Evolutionary conservation across 2,888 invertebrate genomes (phyloP), one percentile per base, ranked within the genome.

Genomic region (Aleiodes testaceus): DNA sequence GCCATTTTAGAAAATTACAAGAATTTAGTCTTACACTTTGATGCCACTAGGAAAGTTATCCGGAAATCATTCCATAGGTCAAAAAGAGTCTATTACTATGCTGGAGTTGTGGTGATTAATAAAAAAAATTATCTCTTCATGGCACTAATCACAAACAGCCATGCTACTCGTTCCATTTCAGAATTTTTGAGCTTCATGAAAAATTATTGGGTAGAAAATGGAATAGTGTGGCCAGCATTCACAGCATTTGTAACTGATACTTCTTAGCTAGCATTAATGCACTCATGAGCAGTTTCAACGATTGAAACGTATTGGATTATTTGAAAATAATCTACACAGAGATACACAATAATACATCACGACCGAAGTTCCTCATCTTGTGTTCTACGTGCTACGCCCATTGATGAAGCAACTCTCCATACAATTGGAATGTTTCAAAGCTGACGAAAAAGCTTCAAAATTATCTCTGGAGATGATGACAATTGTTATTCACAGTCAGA

Each of bases 251-350:
- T 73, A 18, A 70, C 69, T 14, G 70, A 70, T 66, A 66, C 49
- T 66, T 69, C 69, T n/a, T 72, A 69, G 73, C 73, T 11, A 73
- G 70, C 42, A 73, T 70, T 7, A 73, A 67, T 44, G 73, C 68
- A 11, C 16, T 70, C 45, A 26, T 71, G 65, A 5, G 16, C 11
- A 18, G 70, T 26, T 73, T 63, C 64, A 73, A 73, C 12, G 45
- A 71, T 7, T 50, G 59, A 7, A 68, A 65, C 9, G 59, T 73
- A 7, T 22, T 49, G 18, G 2, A 73, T 65, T 73, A 73, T 22
- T 55, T 68, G 6, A 18, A 65, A 1, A 22, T 47, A 18, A 49
- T 67, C 22, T 73, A 59, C 26, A 16, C 11, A 11, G 22, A 47
- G 14, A 36, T 70, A 16, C 14, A n/a, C 16, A 45, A 7, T 14